These are phyloP conservation scores for Erithacus rubecula DNA, from an alignment of 2,797 vertebrate species.

Conservation along the genomic window DNA sequence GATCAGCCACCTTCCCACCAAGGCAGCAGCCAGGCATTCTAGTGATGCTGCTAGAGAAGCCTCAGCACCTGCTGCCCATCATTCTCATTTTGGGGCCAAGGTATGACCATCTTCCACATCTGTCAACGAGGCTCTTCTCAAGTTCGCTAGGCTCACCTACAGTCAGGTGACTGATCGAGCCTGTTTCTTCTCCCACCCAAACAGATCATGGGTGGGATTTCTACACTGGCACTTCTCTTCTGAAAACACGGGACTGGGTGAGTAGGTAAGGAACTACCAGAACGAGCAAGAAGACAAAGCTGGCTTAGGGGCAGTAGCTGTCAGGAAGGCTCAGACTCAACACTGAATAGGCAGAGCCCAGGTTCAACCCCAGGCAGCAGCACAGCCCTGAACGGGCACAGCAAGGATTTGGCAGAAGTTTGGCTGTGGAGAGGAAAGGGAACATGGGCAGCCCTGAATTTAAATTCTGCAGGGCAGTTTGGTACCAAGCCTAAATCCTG, in stretches of 20 bases:
- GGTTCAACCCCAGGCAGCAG: neutral
- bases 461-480: neutral
- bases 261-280: neutral
- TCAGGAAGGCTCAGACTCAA: neutral
- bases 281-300: neutral
- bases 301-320: neutral
- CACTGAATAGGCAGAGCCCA: neutral
- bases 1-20: neutral
- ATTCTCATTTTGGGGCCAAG: neutral
- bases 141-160: neutral
- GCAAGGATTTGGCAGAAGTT: rapidly evolving
- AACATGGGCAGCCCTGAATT: neutral
- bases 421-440: neutral
- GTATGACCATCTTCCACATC: rapidly evolving
- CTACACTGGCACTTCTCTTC: neutral
- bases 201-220: neutral
- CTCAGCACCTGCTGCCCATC: neutral
- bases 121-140: neutral
- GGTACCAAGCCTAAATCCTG: neutral
- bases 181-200: neutral
- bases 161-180: neutral
- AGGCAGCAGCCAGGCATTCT: neutral
- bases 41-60: neutral
- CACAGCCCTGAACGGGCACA: rapidly evolving
- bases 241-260: neutral